Base-by-base conservation (phyloP, 2,797 vertebrate species). In the Sebastes kiyomatsui region DNA sequence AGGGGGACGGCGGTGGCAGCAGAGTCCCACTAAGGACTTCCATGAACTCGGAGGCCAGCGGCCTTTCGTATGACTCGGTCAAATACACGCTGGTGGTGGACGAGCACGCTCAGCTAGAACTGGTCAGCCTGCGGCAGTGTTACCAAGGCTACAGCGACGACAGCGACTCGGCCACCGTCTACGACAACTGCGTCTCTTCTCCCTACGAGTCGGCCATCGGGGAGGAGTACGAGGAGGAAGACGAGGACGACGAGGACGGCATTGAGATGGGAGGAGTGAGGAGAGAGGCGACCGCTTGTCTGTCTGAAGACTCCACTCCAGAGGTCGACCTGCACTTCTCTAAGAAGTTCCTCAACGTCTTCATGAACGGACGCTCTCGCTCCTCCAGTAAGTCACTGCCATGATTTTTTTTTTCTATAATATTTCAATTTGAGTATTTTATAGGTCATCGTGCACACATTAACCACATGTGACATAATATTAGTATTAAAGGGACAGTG, bases 81-180 rank as follows among this genome's bases (percentile, higher is more conserved):
- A 99, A 99, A 86, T 99, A 99, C 93, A 99, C 98, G 0, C 91
- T 99, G 81, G 98, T 99, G 91, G 98, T 99, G 90, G 98, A 99
- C 0, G 98, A 99, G 91, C 97, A 99, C 0, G 96, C 97, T 8
- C 97, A 99, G 95, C 95, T 99, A 38, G 98, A 99, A 87, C 95
- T 99, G 72, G 97, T 99, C 87, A 99, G 98, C 90, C 96, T 99
- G 75, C 95, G 97, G 73, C 97, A 98, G 6, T 99, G 98, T 95
- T 99, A 98, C 79, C 97, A 97, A 0, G 97, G 97, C 87, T 99
- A 98, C 95, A 99, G 98, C 0, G 98, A 99, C 0, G 98, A 99
- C 94, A 99, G 98, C 1, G 98, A 99, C 93, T 97, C 97, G 0
- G 97, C 97, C 84, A 99, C 98, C 0, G 96, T 99, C 90, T 99